These are phyloP conservation scores for Hypomecis atomaria DNA, from an alignment of 2,888 invertebrate species.

Conservation along the genomic window DNA sequence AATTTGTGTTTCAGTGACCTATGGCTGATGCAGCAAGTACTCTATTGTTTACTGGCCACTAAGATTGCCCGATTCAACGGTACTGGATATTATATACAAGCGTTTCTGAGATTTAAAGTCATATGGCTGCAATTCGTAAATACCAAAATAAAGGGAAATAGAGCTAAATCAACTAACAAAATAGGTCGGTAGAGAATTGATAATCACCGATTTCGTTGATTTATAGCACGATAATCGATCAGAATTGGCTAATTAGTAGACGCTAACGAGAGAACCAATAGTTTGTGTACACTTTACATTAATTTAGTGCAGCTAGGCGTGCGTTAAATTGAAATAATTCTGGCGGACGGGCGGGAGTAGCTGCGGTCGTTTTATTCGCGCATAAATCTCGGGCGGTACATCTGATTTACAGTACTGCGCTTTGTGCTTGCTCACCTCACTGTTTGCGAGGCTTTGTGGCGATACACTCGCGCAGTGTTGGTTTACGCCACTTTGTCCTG, in stretches of 20 bases:
- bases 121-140: too few relatives aligned
- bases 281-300: constrained; percentile 57
- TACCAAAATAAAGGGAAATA: too few relatives aligned
- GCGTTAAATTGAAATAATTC: constrained; percentile 79
- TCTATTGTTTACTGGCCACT: too few relatives aligned
- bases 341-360: constrained; percentile 59
- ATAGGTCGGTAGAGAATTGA: constrained; percentile 1
- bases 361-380: constrained; percentile 73
- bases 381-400: constrained; percentile 71
- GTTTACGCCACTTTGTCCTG: constrained; percentile 51
- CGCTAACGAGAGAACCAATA: constrained; percentile 57
- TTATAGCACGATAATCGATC: constrained; percentile 47
- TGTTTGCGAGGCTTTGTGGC: constrained; percentile 63
- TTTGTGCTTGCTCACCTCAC: constrained; percentile 64
- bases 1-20: too few relatives aligned
- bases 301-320: constrained; percentile 60
- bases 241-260: constrained; percentile 62
- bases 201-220: constrained; percentile 6
- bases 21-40: too few relatives aligned
- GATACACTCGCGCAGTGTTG: constrained; percentile 54
- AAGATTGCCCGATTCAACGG: too few relatives aligned
- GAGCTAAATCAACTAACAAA: neutral
- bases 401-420: constrained; percentile 76
- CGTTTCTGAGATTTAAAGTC: too few relatives aligned
- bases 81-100: too few relatives aligned